Conservation (phyloP, 2,113 vertebrate genomes). For the Hemichromis elongatus region DNA sequence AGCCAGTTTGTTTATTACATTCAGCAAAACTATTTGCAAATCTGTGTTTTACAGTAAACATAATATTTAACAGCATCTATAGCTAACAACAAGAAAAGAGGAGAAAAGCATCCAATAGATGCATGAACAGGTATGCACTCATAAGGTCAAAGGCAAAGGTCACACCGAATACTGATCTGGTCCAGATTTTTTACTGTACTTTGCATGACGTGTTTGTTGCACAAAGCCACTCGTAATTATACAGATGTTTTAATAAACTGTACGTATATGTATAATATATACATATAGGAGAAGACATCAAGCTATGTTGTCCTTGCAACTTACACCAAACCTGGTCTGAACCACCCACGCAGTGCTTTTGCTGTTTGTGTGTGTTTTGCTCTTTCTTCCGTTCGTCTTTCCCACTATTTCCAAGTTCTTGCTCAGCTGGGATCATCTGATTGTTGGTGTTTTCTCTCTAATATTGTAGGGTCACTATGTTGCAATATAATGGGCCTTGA, state of each 20-base stretch:
- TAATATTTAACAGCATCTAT: neutral
- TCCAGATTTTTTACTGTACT: neutral
- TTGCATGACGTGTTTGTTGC: neutral
- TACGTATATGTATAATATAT: neutral
- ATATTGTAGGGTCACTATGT: neutral
- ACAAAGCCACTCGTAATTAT: accelerated
- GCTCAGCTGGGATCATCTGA: neutral
- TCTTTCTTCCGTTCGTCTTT: accelerated
- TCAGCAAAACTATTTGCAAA: neutral
- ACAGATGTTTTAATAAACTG: neutral
- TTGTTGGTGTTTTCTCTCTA: neutral
- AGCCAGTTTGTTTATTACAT: neutral
- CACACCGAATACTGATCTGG: neutral
- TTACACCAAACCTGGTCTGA: neutral
- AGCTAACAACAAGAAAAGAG: neutral
- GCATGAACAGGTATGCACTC: neutral
- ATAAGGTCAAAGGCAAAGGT: neutral
- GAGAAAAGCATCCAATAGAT: neutral
- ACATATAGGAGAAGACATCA: neutral
- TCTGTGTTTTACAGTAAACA: neutral
- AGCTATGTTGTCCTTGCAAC: neutral
- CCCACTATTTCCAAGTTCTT: neutral
- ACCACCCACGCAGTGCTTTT: neutral
- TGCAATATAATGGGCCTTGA: neutral
- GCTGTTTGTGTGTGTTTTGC: neutral